Evolutionary conservation across 2,888 invertebrate species (phyloP).

Genomic region (Drosophila parthenogenetica): DNA sequence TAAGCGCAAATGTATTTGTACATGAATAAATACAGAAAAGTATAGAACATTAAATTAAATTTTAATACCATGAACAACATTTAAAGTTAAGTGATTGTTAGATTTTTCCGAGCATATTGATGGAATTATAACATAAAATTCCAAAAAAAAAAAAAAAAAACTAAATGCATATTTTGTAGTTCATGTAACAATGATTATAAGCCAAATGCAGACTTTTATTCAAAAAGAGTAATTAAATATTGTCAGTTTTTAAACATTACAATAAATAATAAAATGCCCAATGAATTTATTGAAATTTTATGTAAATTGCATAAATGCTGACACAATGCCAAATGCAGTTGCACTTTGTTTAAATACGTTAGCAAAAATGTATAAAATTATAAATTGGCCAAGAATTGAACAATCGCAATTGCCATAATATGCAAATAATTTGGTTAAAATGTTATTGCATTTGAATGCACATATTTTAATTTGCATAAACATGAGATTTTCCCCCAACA

Average conservation of each 20-base stretch:
- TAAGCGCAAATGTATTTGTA: too few species aligned
- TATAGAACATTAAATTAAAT: too few species aligned
- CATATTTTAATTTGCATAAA: conserved; percentile 74
- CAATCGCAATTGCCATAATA: conserved; percentile 51
- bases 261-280: conserved; percentile 7
- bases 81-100: too few species aligned
- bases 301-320: conserved; percentile 38
- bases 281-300: conserved; percentile 36
- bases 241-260: background rate
- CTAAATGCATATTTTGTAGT: too few species aligned
- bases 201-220: background rate
- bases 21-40: too few species aligned
- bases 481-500: conserved; percentile 37
- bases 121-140: too few species aligned
- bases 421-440: conserved; percentile 70
- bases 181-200: background rate
- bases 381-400: conserved; percentile 36
- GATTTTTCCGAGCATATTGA: too few species aligned
- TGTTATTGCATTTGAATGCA: conserved; percentile 69
- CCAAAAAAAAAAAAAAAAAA: too few species aligned
- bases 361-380: conserved; percentile 43
- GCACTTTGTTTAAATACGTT: conserved; percentile 34
- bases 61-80: too few species aligned
- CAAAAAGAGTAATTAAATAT: background rate
- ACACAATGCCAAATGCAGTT: conserved; percentile 15